These are phyloP conservation scores for Temnothorax unifasciatus DNA, from an alignment of 2,888 invertebrate species.

Conservation along the genomic window DNA sequence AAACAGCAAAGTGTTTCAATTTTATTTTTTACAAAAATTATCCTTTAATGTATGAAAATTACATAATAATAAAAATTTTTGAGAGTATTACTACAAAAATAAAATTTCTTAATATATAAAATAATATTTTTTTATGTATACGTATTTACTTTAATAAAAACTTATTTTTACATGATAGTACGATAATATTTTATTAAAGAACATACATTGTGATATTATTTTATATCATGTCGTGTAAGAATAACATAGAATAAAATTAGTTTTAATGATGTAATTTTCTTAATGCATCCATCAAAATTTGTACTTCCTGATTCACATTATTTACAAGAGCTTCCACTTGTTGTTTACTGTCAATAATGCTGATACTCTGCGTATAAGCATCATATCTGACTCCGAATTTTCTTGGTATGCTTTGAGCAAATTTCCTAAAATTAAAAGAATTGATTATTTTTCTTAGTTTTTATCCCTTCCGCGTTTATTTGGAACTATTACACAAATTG, in stretches of 20 bases:
- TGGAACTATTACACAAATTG: neutral
- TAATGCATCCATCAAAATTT: constrained; percentile 92
- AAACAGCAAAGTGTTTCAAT: neutral
- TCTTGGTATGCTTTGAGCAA: constrained; percentile 95
- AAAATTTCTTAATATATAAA: neutral
- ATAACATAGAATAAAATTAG: neutral
- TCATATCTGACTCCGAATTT: constrained; percentile 98
- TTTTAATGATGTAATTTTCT: constrained; percentile 88
- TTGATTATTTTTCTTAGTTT: neutral
- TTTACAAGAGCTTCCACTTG: constrained; percentile 94
- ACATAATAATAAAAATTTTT: neutral
- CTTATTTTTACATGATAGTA: neutral
- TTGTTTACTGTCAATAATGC: constrained; percentile 96
- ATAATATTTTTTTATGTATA: neutral
- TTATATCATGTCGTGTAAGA: neutral
- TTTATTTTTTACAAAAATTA: constrained; percentile 22
- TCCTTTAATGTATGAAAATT: neutral
- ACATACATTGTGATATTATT: neutral
- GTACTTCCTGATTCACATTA: constrained; percentile 93
- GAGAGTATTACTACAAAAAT: neutral
- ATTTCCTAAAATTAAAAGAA: constrained; percentile 90
- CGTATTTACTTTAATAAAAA: neutral
- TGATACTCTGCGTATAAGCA: constrained; percentile 97
- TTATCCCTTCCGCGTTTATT: neutral
- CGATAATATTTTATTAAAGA: neutral